Percentiles rank a stretch among this genome's conserved stretches.
Conservation (phyloP, 2,888 invertebrate genomes). For the Aporophyla lueneburgensis region DNA sequence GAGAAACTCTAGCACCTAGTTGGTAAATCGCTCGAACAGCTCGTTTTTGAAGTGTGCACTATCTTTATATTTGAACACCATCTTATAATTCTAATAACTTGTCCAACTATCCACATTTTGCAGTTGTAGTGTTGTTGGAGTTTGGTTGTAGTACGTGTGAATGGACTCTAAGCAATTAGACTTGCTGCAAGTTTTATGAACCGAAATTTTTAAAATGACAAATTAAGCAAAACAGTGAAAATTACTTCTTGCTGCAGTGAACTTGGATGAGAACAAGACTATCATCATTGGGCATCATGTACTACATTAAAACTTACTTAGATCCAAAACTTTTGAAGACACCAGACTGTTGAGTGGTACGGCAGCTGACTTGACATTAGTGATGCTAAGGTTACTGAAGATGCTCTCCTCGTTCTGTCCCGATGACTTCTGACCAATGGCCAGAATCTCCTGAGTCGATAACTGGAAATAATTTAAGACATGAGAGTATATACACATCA, state of each 20-base stretch:
- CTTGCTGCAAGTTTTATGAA: too few species aligned
- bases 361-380: constrained; percentile 77
- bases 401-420: constrained; percentile 78
- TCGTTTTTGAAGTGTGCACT: too few species aligned
- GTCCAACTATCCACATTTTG: too few species aligned
- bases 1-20: too few species aligned
- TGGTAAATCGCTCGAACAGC: too few species aligned
- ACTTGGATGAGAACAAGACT: neutral
- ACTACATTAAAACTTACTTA: constrained; percentile 73
- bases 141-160: too few species aligned
- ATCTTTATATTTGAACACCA: too few species aligned
- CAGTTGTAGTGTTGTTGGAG: too few species aligned
- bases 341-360: constrained; percentile 84
- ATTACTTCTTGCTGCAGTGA: neutral
- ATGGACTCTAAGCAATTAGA: too few species aligned
- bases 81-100: too few species aligned
- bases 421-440: constrained; percentile 83
- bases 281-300: neutral
- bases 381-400: constrained; percentile 75
- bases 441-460: constrained; percentile 88
- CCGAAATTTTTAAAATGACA: neutral
- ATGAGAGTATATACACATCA: neutral
- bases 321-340: constrained; percentile 83
- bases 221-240: neutral
- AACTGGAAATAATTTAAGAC: constrained; percentile 71